Percentiles rank a stretch among this genome's conserved stretches.
Conservation (phyloP, 2,888 invertebrate species). For the Andrena bucephala region DNA sequence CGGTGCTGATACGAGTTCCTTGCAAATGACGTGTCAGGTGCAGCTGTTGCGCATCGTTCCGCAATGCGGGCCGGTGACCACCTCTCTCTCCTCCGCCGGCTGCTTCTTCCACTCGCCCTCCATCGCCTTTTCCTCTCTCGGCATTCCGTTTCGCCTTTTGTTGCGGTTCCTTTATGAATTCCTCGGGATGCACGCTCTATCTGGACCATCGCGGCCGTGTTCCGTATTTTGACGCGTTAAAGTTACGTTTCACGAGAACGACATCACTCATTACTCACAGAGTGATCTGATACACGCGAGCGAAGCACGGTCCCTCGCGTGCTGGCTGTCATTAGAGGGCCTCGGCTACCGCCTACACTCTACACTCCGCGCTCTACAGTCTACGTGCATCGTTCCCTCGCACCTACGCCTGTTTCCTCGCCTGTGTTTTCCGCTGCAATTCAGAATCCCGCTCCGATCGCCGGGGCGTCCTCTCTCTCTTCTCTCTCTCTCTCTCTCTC, state of each 20-base stretch:
- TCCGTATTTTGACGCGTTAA: not conserved
- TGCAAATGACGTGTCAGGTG: slow-evolving; percentile 81
- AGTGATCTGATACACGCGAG: slow-evolving; percentile 42
- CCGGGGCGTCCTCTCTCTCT: slow-evolving; percentile 8
- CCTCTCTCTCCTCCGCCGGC: slow-evolving; percentile 45
- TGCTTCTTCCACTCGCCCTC: slow-evolving; percentile 11
- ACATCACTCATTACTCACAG: slow-evolving; percentile 21
- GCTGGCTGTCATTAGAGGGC: slow-evolving; percentile 67
- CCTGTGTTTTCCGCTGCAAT: slow-evolving; percentile 44
- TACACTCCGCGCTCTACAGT: too few species aligned
- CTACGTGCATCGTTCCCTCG: slow-evolving; percentile 38
- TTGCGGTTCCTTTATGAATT: slow-evolving; percentile 7
- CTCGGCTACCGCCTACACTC: slow-evolving; percentile 27
- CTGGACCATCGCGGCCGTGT: not conserved
- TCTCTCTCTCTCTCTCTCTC: not conserved
- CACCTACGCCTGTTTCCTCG: slow-evolving; percentile 47
- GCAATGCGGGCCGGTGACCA: slow-evolving; percentile 79
- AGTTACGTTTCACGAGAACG: slow-evolving; percentile 55
- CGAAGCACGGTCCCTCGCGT: slow-evolving; percentile 68
- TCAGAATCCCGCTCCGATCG: slow-evolving; percentile 38
- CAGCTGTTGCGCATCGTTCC: slow-evolving; percentile 82
- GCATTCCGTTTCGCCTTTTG: slow-evolving; percentile 41
- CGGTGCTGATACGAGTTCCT: slow-evolving; percentile 81
- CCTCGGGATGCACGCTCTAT: not conserved
- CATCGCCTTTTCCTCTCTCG: slow-evolving; percentile 31